Percentiles rank a stretch among this genome's conserved stretches.
Conservation (phyloP, 1,140 invertebrate genomes). For the Magallana angulata region DNA sequence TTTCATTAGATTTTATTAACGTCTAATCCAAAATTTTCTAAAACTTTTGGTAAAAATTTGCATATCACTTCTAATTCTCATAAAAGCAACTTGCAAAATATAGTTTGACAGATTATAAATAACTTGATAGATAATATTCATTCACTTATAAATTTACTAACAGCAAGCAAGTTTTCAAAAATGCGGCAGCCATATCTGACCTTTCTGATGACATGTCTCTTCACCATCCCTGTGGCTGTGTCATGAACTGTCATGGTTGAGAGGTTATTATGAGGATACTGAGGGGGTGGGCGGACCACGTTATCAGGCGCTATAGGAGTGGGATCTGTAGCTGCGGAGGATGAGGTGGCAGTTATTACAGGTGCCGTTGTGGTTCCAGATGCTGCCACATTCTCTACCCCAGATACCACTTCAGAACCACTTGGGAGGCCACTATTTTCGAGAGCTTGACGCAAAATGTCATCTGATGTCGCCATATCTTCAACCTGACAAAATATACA, state of each 20-base stretch:
- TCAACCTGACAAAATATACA: neutral
- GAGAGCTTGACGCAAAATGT: constrained; percentile 83
- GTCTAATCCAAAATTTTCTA: no score
- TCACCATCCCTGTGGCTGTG: constrained; percentile 76
- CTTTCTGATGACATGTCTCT: constrained; percentile 80
- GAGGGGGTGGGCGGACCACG: constrained; percentile 18
- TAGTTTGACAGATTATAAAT: no score
- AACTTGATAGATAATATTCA: no score
- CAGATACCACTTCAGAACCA: constrained; percentile 43
- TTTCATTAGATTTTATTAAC: no score
- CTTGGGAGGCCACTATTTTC: constrained; percentile 82
- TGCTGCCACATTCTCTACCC: constrained; percentile 30
- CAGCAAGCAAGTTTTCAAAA: no score
- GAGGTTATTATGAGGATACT: constrained; percentile 51
- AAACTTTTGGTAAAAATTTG: no score
- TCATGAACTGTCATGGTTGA: constrained; percentile 76
- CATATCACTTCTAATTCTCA: no score
- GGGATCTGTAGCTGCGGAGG: constrained; percentile 20
- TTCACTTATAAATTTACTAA: no score
- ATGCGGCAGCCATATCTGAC: constrained; percentile 66
- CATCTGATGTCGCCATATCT: constrained; percentile 68
- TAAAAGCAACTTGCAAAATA: no score
- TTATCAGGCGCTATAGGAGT: neutral
- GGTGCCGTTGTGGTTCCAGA: constrained; percentile 26
- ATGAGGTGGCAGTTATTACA: constrained; percentile 21